Evolutionary conservation across 2,113 vertebrate species (phyloP).

Genomic region (Plestiodon gilberti): DNA sequence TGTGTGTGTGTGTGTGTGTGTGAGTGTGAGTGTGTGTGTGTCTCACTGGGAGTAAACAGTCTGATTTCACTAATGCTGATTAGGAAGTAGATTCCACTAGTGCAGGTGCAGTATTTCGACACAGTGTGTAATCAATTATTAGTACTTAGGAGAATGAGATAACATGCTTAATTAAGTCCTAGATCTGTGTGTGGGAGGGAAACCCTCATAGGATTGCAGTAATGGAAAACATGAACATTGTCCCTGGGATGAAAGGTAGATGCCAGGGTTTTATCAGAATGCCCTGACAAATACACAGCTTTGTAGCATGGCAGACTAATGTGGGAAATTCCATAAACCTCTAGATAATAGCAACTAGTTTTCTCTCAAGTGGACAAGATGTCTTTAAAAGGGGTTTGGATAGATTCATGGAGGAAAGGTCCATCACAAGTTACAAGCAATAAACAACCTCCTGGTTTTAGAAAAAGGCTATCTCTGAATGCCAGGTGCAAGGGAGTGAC

Average conservation of each 20-base stretch:
- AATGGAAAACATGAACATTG: not conserved
- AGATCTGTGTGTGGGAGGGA: not conserved
- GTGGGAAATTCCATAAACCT: not conserved
- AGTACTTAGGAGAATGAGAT: not conserved
- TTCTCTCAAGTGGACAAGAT: not conserved
- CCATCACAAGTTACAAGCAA: no score
- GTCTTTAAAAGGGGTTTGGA: no score
- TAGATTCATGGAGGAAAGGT: no score
- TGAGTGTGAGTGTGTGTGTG: not conserved
- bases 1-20: no score
- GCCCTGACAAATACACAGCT: not conserved
- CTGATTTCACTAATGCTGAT: not conserved
- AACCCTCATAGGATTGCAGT: not conserved
- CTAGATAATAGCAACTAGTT: not conserved
- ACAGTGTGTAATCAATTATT: slow-evolving; percentile 2
- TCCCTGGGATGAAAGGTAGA: not conserved
- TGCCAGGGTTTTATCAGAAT: not conserved
- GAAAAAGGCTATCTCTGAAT: no score
- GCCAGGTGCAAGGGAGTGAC: no score
- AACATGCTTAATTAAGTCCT: not conserved
- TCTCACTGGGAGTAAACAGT: not conserved
- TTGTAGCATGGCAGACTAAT: not conserved
- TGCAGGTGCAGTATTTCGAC: not conserved
- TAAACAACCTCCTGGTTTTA: no score
- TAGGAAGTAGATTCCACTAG: not conserved